These are phyloP conservation scores for Phylloscopus trochiloides DNA, from an alignment of 2,113 vertebrate genomes.

Conservation along the genomic window DNA sequence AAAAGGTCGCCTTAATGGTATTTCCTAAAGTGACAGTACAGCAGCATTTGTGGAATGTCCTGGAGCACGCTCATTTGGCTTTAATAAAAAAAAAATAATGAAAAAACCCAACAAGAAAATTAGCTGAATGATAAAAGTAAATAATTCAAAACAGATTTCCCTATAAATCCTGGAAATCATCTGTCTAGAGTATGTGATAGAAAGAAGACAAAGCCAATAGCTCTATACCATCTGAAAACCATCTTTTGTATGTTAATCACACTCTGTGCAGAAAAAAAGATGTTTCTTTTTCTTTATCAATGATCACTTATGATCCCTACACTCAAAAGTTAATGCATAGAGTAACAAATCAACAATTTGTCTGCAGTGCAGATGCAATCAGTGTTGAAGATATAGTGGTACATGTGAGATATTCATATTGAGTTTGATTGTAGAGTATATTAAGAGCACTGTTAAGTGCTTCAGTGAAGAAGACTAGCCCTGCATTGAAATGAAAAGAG, in stretches of 20 bases:
- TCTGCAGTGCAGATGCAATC: background rate
- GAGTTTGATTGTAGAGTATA: background rate
- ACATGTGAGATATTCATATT: background rate
- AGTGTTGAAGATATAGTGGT: background rate
- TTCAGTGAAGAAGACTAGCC: background rate
- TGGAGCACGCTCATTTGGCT: slow-evolving; percentile 37
- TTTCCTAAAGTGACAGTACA: slow-evolving; percentile 26
- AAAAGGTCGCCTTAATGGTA: background rate
- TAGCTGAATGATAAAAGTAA: slow-evolving; percentile 28
- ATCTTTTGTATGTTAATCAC: background rate
- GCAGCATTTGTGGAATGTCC: slow-evolving; percentile 49
- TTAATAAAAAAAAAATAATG: slow-evolving; percentile 26
- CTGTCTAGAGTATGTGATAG: background rate
- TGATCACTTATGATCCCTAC: background rate
- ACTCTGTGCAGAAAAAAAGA: background rate
- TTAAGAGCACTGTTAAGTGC: background rate
- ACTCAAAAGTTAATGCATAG: background rate
- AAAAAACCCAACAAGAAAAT: slow-evolving; percentile 14
- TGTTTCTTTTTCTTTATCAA: background rate
- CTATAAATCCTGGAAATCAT: slow-evolving; percentile 1
- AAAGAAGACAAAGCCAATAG: background rate
- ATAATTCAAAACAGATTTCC: slow-evolving; percentile 16
- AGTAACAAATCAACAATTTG: background rate
- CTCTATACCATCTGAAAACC: background rate
- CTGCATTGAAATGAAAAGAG: background rate